phyloP scores from a whole-genome alignment of 2,888 invertebrate species.

The Parnassius glacialis region DNA sequence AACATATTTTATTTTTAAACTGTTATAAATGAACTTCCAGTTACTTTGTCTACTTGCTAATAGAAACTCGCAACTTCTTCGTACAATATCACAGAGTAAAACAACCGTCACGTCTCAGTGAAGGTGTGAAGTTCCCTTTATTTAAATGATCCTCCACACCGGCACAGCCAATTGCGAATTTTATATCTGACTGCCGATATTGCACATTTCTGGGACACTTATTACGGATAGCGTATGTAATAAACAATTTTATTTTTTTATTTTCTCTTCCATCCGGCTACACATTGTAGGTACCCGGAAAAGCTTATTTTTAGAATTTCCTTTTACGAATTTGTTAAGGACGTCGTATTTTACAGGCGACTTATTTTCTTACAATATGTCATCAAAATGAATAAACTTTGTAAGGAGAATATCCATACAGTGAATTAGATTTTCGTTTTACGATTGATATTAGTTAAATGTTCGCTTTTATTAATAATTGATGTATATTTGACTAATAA shows the following conservation, averaged over 20 bases:
- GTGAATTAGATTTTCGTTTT: too few species aligned
- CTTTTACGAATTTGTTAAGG: conserved; percentile 22
- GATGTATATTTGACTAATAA: too few species aligned
- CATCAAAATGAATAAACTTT: background rate
- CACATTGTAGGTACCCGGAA: conserved; percentile 5
- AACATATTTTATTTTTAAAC: too few species aligned
- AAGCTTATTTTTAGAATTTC: conserved; percentile 10
- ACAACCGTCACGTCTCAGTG: conserved; percentile 44
- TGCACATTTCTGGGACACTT: conserved; percentile 36
- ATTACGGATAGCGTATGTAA: conserved; percentile 27
- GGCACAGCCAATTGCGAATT: conserved; percentile 39
- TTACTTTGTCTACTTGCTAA: background rate
- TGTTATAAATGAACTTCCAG: background rate
- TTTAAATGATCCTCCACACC: conserved; percentile 39
- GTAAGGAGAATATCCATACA: too few species aligned
- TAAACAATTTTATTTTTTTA: conserved; percentile 35
- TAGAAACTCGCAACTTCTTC: conserved; percentile 18
- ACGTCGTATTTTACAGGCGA: conserved; percentile 14
- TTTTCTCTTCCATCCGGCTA: conserved; percentile 8
- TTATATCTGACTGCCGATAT: conserved; percentile 37
- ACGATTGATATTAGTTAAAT: too few species aligned
- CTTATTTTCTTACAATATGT: background rate
- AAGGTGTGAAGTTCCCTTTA: conserved; percentile 36
- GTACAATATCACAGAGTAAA: conserved; percentile 31
- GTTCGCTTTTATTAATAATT: too few species aligned